Conservation (phyloP, 2,888 invertebrate species). For the Glyphotaelius pellucidus region DNA sequence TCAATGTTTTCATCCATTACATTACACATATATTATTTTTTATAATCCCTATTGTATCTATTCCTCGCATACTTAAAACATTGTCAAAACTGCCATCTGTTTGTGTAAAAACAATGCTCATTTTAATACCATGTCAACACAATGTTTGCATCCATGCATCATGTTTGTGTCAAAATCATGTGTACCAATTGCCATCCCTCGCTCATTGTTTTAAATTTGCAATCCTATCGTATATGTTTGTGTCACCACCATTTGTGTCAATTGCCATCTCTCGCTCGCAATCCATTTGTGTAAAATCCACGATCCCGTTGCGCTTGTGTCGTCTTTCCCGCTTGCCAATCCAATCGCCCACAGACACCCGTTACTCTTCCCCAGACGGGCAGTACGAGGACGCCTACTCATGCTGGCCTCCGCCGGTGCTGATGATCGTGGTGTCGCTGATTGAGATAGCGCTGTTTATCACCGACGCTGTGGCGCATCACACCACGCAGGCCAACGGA, state of each 20-base stretch:
- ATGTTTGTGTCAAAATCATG: too few species aligned
- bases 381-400: constrained; percentile 77
- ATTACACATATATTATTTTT: background rate
- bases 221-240: background rate
- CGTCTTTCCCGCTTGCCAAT: background rate
- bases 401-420: constrained; percentile 94
- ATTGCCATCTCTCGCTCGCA: background rate
- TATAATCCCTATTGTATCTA: background rate
- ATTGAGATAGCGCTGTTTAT: constrained; percentile 89
- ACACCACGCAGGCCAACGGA: constrained; percentile 78
- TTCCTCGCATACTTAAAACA: background rate
- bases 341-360: constrained; percentile 4
- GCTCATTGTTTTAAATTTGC: constrained; percentile 4
- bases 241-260: background rate
- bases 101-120: background rate
- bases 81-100: background rate
- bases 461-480: constrained; percentile 74
- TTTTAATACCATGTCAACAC: too few species aligned
- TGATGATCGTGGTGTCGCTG: constrained; percentile 93
- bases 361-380: constrained; percentile 46
- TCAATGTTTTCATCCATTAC: background rate
- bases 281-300: background rate
- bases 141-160: too few species aligned
- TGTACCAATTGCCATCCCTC: background rate
- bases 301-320: background rate